Evolutionary conservation across 30 jellyfish, hydroid and myxozoan species (phyloP).

Genomic region (Hydractinia echinata): DNA sequence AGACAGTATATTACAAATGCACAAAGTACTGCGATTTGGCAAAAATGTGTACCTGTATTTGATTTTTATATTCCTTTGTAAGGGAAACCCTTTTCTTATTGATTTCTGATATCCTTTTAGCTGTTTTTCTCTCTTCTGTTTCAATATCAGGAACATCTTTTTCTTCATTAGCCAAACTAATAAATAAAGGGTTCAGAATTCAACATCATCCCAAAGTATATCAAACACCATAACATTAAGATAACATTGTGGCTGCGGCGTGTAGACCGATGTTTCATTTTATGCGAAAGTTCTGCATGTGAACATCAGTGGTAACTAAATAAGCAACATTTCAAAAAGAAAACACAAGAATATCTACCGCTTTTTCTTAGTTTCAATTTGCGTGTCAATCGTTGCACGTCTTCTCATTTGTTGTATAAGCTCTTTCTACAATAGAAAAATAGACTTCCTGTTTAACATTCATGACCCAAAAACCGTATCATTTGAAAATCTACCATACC

Average conservation of each 20-base stretch:
- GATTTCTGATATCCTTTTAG: conserved; percentile 32
- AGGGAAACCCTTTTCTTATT: conserved; percentile 55
- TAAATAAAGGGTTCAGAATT: too few species aligned
- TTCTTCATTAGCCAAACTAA: conserved; percentile 44
- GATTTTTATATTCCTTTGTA: conserved; percentile 38
- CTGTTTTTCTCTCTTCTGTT: conserved; percentile 50
- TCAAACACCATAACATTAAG: too few species aligned
- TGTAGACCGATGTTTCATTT: not conserved
- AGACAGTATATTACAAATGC: too few species aligned
- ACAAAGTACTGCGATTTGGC: not conserved
- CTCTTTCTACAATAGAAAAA: conserved; percentile 48
- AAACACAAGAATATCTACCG: conserved; percentile 26
- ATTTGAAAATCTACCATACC: not conserved
- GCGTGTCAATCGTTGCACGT: conserved; percentile 60
- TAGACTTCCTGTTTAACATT: not conserved
- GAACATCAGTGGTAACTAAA: too few species aligned
- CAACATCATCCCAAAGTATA: too few species aligned
- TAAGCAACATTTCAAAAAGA: too few species aligned
- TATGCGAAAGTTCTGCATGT: not conserved
- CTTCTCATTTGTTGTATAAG: conserved; percentile 58
- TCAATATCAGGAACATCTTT: conserved; percentile 50
- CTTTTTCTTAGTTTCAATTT: conserved; percentile 70
- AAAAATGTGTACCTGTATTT: conserved; percentile 18
- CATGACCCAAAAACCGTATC: not conserved
- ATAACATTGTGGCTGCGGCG: too few species aligned